These are phyloP conservation scores for Manacus vitellinus DNA, from an alignment of 2,113 vertebrate species.

Conservation along the genomic window DNA sequence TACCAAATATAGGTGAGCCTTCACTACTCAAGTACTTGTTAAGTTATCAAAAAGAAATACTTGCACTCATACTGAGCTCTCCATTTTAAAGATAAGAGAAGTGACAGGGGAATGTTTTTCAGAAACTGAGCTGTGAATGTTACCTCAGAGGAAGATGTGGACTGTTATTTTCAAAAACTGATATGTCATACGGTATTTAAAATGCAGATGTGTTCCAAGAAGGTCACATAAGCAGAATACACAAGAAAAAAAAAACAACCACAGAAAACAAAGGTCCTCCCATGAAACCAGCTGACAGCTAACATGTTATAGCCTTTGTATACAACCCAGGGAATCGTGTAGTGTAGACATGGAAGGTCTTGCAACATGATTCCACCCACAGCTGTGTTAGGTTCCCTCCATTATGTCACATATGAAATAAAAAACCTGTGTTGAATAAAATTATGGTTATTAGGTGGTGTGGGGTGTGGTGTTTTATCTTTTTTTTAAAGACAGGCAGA, in stretches of 20 bases:
- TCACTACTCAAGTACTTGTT: background rate
- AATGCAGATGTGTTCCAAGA: background rate
- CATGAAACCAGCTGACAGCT: accelerated
- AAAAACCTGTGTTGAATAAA: background rate
- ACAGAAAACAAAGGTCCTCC: background rate
- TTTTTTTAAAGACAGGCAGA: background rate
- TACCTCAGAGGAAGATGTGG: background rate
- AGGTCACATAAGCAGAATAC: background rate
- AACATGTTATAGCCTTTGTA: background rate
- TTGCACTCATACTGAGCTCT: background rate
- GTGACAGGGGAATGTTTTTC: background rate
- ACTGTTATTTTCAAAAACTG: background rate
- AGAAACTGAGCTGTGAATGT: background rate
- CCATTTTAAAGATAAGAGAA: background rate
- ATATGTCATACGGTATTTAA: background rate
- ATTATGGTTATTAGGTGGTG: accelerated
- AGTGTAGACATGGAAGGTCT: background rate
- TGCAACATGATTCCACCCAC: background rate
- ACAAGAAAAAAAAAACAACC: background rate
- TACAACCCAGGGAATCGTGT: background rate
- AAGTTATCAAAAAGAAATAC: background rate
- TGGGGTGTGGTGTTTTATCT: accelerated
- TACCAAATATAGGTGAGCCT: background rate
- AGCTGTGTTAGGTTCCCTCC: background rate
- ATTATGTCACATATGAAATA: background rate